Conservation (phyloP, 2,888 invertebrate species). For the Seladonia tumulorum region DNA sequence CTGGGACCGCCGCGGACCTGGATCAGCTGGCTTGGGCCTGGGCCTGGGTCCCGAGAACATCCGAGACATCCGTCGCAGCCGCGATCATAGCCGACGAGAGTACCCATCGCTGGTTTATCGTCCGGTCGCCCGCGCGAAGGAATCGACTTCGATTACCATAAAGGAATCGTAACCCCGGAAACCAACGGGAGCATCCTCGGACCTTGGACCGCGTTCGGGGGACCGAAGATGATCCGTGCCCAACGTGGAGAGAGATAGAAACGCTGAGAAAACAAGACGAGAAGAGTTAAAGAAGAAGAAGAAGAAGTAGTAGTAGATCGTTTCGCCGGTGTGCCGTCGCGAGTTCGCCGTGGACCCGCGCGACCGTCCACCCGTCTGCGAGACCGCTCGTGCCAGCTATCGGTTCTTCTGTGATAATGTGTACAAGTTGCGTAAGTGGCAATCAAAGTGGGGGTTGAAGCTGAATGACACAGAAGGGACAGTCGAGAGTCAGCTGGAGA, state of each 20-base stretch:
- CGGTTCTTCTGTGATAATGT: constrained; percentile 70
- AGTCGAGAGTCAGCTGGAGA: constrained; percentile 46
- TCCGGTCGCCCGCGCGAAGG: constrained; percentile 50
- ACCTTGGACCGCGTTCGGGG: not conserved
- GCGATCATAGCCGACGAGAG: constrained; percentile 34
- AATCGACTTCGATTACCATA: constrained; percentile 62
- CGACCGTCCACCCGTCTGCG: constrained; percentile 1
- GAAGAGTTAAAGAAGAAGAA: constrained; percentile 11
- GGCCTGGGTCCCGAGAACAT: constrained; percentile 56
- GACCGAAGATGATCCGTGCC: not conserved
- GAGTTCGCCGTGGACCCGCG: constrained; percentile 36
- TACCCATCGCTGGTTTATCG: constrained; percentile 61
- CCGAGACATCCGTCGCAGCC: constrained; percentile 6
- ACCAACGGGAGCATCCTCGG: constrained; percentile 2
- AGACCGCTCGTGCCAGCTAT: constrained; percentile 35
- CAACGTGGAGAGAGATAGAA: not conserved
- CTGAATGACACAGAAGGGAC: constrained; percentile 42
- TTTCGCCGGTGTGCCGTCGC: constrained; percentile 63
- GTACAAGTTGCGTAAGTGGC: constrained; percentile 78
- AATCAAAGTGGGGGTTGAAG: constrained; percentile 69
- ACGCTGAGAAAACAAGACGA: not conserved
- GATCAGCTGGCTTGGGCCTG: constrained; percentile 67
- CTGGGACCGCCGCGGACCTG: constrained; percentile 61
- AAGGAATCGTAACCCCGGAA: constrained; percentile 51
- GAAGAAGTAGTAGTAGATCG: not conserved